Percentiles rank a stretch among this genome's conserved stretches.
These are phyloP conservation scores for Cosmia trapezina DNA, from an alignment of 2,888 invertebrate species.

Conservation along the genomic window DNA sequence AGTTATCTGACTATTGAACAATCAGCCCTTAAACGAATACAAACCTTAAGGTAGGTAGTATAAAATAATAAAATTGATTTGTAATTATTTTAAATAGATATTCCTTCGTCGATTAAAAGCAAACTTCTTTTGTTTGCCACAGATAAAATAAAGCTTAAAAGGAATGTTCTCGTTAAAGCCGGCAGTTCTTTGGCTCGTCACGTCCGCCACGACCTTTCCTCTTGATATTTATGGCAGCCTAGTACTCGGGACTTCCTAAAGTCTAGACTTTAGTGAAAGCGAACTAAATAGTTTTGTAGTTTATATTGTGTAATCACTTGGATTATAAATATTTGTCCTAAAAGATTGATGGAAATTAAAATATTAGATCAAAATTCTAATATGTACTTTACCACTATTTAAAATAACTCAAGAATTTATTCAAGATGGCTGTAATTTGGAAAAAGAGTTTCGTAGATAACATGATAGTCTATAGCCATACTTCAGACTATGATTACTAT, in stretches of 20 bases:
- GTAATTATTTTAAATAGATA: not conserved
- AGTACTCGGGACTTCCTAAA: slow-evolving; percentile 35
- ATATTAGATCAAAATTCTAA: not conserved
- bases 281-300: not conserved
- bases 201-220: slow-evolving; percentile 40
- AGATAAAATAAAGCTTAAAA: slow-evolving; percentile 20
- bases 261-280: slow-evolving; percentile 44
- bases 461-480: not conserved
- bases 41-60: too few relatives aligned
- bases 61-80: too few relatives aligned
- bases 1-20: too few relatives aligned
- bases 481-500: not conserved
- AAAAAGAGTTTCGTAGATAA: not conserved
- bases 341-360: not conserved
- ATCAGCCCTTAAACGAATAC: too few relatives aligned
- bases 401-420: too few relatives aligned
- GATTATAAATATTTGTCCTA: not conserved
- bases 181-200: slow-evolving; percentile 40
- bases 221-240: slow-evolving; percentile 46
- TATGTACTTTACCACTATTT: too few relatives aligned
- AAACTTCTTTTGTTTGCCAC: not conserved
- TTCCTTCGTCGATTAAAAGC: not conserved
- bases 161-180: slow-evolving; percentile 19
- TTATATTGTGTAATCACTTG: slow-evolving; percentile 8
- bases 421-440: not conserved